Evolutionary conservation across 2,113 vertebrate genomes (phyloP).

Genomic region (Pteropus alecto): DNA sequence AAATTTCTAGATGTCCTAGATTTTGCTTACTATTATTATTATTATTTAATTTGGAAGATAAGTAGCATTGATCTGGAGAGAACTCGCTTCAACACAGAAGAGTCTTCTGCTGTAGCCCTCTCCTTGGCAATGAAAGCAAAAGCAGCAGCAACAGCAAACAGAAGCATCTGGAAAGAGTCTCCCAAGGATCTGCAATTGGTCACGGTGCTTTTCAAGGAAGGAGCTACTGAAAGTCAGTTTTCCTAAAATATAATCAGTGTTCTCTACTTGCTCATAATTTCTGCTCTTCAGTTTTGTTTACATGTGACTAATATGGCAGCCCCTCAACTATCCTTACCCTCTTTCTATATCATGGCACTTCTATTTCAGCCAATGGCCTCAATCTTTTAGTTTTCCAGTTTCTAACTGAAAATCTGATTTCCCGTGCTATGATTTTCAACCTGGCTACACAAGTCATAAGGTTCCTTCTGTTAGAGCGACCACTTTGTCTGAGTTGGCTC

Average conservation of each 20-base stretch:
- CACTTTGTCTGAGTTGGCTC: background rate
- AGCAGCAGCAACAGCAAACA: background rate
- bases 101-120: background rate
- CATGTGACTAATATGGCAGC: background rate
- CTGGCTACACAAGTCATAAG: background rate
- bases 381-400: background rate
- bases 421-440: background rate
- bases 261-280: background rate
- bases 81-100: background rate
- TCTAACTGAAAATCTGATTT: background rate
- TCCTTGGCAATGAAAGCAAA: background rate
- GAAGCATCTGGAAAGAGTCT: constrained; percentile 55
- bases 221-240: constrained; percentile 25
- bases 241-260: background rate
- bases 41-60: constrained; percentile 25
- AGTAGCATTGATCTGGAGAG: background rate
- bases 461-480: background rate
- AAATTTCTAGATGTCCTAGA: background rate
- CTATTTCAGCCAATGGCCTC: background rate
- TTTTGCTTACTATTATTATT: background rate
- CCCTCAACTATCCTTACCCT: background rate
- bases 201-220: background rate
- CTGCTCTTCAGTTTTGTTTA: background rate
- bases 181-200: background rate
- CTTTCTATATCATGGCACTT: background rate